These are phyloP conservation scores for Julus scanicus DNA, from an alignment of 2,888 invertebrate species.

Conservation along the genomic window DNA sequence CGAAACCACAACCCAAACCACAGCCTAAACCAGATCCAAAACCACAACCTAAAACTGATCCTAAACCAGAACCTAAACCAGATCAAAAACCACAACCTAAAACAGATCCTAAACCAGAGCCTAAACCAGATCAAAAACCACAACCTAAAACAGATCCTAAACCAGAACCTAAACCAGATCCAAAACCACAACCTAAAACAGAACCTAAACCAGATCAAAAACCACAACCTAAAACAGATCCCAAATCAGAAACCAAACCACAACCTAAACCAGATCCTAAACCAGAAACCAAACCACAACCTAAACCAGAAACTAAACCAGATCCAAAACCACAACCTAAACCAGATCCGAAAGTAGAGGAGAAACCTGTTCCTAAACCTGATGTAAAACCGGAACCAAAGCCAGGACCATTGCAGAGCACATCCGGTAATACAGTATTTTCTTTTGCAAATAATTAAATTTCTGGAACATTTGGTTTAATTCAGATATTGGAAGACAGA, in stretches of 20 bases:
- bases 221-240: not conserved
- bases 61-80: not conserved
- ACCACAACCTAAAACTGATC: not conserved
- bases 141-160: not conserved
- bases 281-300: not conserved
- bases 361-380: not conserved
- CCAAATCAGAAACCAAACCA: not conserved
- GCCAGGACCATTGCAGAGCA: conserved; percentile 2
- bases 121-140: not conserved
- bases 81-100: not conserved
- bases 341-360: not conserved
- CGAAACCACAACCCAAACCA: not conserved
- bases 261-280: conserved; percentile 4
- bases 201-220: not conserved
- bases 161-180: conserved; percentile 29
- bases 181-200: conserved; percentile 4
- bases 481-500: too few relatives aligned
- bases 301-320: not conserved
- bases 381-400: not conserved
- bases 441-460: too few relatives aligned
- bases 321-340: not conserved
- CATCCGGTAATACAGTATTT: not conserved
- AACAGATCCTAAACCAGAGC: not conserved
- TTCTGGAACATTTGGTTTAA: too few relatives aligned
- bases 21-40: not conserved